These are phyloP conservation scores for Diadophis punctatus DNA, from an alignment of 2,113 vertebrate species.

Conservation along the genomic window DNA sequence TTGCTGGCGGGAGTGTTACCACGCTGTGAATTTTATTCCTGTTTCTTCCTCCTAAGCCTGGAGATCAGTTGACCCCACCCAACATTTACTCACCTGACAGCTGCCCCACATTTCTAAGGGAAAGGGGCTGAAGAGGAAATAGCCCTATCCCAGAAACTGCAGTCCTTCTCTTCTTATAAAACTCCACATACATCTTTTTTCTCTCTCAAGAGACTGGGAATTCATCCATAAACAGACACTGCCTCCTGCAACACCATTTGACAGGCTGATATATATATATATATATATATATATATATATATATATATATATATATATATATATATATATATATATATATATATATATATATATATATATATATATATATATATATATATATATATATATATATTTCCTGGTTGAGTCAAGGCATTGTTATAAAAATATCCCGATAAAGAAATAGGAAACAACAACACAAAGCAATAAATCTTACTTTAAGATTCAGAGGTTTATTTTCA, in stretches of 20 bases:
- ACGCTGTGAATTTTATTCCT: accelerated
- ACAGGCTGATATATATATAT: background rate
- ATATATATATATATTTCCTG: too few species aligned
- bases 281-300: too few species aligned
- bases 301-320: too few species aligned
- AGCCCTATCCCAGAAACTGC: background rate
- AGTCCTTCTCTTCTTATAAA: accelerated
- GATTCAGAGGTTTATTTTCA: too few species aligned
- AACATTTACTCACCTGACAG: background rate
- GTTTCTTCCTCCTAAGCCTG: background rate
- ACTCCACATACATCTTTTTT: background rate
- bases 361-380: too few species aligned
- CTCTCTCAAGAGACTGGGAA: conserved; percentile 16
- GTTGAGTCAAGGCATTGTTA: too few species aligned
- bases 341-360: too few species aligned
- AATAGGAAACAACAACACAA: too few species aligned
- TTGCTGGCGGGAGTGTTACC: background rate
- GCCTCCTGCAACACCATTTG: background rate
- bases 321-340: too few species aligned
- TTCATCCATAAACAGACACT: background rate
- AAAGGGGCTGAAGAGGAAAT: background rate
- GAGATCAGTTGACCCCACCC: accelerated
- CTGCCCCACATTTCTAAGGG: background rate
- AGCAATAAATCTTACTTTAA: too few species aligned
- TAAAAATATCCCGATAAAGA: too few species aligned